Base-by-base conservation (phyloP, 1,140 invertebrate genomes). In the Neocloeon triangulifer region DNA sequence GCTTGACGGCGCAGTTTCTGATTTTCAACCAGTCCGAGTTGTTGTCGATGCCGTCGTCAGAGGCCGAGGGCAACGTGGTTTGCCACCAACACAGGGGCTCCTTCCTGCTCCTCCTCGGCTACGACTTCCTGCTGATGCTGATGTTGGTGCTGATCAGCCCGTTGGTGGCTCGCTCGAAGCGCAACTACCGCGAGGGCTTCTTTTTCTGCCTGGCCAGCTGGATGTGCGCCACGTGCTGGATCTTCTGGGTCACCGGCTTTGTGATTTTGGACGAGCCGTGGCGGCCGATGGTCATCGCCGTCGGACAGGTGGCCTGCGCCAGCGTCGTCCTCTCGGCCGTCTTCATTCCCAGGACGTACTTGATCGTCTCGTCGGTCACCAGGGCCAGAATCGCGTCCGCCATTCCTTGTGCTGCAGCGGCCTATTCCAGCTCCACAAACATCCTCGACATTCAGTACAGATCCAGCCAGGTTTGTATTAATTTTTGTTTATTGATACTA, bases 161-260 rank as follows among this genome's bases (percentile, higher is more conserved):
- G 6, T 60, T 59, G 38, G 58, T 64, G 19, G 43, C 52, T 9
- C 53, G 53, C 21, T 56, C 62, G 12, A 58, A 55, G 20, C 52
- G 65, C 18, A 69, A 70, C 46, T 64, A 68, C 41, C 52, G 53
- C 4, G 67, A 70, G 38, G 64, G 65, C 4, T 52, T 55, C 16
- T 59, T 61, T n/a, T 61, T 69, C 38, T 55, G 63, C 18, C 46
- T 56, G 0, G 58, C 56, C 0, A 52, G 52, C 3, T 49, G 61
- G 25, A 46, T 59, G 1, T 43, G 59, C 9, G 30, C 59, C 2
- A 27, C 52, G 10, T 44, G 58, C 2, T 69, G 65, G 62, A 39
- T 58, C 3, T 42, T 52, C 7, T 69, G 66, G 63, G 32, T 59
- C 2, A 52, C 54, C 3, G 56, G 50, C n/a, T 59, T 62, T 35